Evolutionary conservation across 2,888 invertebrate species (phyloP), one percentile per base, ranked within the genome.

Genomic region (Pegoplata infirma): DNA sequence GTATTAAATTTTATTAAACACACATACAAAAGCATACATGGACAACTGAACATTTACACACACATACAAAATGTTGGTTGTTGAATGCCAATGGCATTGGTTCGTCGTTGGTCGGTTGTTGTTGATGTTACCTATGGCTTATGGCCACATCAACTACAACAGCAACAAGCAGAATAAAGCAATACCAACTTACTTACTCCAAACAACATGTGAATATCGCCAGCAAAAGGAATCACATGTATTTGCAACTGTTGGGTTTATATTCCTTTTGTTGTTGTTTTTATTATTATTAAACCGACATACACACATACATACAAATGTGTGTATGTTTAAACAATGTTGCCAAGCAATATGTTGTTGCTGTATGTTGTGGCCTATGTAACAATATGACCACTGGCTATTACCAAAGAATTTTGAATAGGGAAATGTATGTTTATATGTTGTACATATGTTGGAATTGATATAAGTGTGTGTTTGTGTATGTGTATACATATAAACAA

Each of bases 1-100:
- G 79, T 79, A 79, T 79, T 79, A 79, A 71, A 79, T 79, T 75
- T 75, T 71, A 75, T 79, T 79, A 79, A 79, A 71, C 23, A 63
- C 63, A 40, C 58, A 63, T n/a, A n/a, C n/a, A n/a, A n/a, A n/a
- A 74, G 71, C 75, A 75, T 71, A 75, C n/a, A n/a, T n/a, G n/a
- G n/a, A n/a, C n/a, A n/a, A n/a, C n/a, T n/a, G n/a, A n/a, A n/a
- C n/a, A n/a, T n/a, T n/a, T n/a, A n/a, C n/a, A n/a, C n/a, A n/a
- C n/a, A n/a, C n/a, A n/a, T n/a, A n/a, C n/a, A n/a, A n/a, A n/a
- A n/a, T n/a, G n/a, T n/a, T n/a, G n/a, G n/a, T 75, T 71, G 75
- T 63, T 79, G 74, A 71, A 46, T 67, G 79, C 79, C 79, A 79
- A 67, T 63, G 75, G 79, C 79, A 75, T 56, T 59, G 49, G 67